Base-by-base conservation (phyloP, 2,888 invertebrate species). In the Xylophagus ater region DNA sequence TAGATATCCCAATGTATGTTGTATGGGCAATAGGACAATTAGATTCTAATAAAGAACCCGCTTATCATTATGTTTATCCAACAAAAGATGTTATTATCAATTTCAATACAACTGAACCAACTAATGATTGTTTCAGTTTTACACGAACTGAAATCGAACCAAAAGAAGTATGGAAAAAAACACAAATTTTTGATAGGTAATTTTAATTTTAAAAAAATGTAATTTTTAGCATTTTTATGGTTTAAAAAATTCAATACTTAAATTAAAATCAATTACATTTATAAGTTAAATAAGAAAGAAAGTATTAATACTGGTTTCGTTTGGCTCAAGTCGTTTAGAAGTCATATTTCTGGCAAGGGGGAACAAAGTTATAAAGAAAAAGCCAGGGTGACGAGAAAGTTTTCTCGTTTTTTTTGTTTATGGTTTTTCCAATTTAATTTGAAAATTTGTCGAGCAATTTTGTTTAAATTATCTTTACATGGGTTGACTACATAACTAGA, bases 11-110 rank as follows among this genome's bases (percentile, higher is more conserved):
- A 47, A 66, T 80, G 43, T 79, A 72, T 55, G 70, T 81, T 13
- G 74, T 90, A 40, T 92, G 90, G 90, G 87, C 89, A 2, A 64
- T 89, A 39, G 92, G 92, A 3, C 71, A 76, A 47, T 65, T 89
- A 48, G 86, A 86, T 59, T 69, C 73, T 18, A 78, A 75, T 49
- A 75, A 75, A 44, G 85, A 86, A 57, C 90, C 90, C 0, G 76
- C 78, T 47, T 87, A 83, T 65, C 92, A 92, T 59, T 78, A 82
- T 38, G 63, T 78, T 41, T 88, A 83, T 65, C 85, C 82, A 8
- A 78, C 79, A 57, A 69, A 70, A 17, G 74, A 83, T 62, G 67
- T 84, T 4, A 62, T 69, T 45, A 66, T 90, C 10, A 70, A 78
- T 44, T 71, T 90, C 18, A 73, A 71, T 41, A 71, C 74, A 8